Evolutionary conservation across 92 coral and sea anemone species (phyloP), one percentile per base, ranked within the genome.

Genomic region (Blastomussa wellsi): DNA sequence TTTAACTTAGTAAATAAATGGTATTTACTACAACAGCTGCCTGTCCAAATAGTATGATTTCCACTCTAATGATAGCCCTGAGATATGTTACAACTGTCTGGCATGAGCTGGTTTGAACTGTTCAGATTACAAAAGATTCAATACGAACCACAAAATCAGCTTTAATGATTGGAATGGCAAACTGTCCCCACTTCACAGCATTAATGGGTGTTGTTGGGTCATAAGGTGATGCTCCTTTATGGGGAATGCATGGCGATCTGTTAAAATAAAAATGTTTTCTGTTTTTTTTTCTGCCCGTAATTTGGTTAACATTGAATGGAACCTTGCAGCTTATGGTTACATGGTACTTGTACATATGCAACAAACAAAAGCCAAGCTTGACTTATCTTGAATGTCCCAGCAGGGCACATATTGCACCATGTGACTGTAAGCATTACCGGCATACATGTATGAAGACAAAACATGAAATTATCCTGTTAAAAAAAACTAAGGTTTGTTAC

Each of bases 161-260:
- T 33, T 73, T 79, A 11, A 80, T 68, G 52, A 55, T 74, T 26
- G 85, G 84, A 7, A 81, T 37, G 24, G 64, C 26, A 9, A 91
- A 67, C 74, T 91, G 86, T 31, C 70, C 51, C 42, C 44, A 33
- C 35, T 78, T 82, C 11, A 26, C 44, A 7, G 79, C 75, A 59
- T 77, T 76, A 20, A 86, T 86, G 39, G 89, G 86, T 38, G 94
- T 89, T 7, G 77, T 37, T 29, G 92, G 90, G 49, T 91, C 94
- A 75, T 89, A 86, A 7, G 94, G 92, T 28, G 92, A 85, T 17
- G 92, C 84, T 26, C 1, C 0, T 49, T 67, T 67, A 20, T 65
- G n/a, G 31, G 86, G 44, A 72, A 55, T 47, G 19, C 55, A 60
- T 14, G 86, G 80, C 42, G 86, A 83, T 44, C 86, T 83, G 80